Conservation (phyloP, 2,797 vertebrate species). For the Falco columbarius region DNA sequence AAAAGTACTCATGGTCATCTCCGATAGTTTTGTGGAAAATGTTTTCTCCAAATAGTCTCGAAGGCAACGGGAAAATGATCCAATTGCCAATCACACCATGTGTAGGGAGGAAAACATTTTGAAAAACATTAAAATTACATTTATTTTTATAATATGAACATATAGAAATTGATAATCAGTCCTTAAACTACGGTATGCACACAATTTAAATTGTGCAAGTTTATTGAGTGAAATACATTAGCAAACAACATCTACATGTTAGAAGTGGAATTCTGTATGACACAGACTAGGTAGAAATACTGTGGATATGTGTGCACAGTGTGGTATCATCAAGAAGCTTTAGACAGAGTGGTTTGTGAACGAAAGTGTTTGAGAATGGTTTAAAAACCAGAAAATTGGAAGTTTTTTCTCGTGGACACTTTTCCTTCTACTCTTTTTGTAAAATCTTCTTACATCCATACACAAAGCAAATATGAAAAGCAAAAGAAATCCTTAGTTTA, state of each 20-base stretch:
- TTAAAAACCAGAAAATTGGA: not conserved
- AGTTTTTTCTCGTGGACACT: not conserved
- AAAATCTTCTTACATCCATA: not conserved
- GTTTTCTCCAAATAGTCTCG: not conserved
- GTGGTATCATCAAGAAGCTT: not conserved
- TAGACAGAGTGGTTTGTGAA: not conserved
- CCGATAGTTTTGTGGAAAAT: not conserved
- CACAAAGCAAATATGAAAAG: conserved; percentile 7
- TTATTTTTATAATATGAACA: not conserved
- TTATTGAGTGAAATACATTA: not conserved
- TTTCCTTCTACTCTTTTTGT: not conserved
- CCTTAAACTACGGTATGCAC: not conserved
- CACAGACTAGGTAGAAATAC: not conserved
- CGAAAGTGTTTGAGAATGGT: not conserved
- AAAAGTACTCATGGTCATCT: not conserved
- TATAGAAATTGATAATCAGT: not conserved
- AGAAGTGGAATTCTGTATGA: not conserved
- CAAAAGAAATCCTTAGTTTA: conserved; percentile 27
- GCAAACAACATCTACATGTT: not conserved
- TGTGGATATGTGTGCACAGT: rapidly evolving
- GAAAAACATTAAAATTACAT: not conserved
- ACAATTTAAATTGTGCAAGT: not conserved
- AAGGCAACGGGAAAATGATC: not conserved
- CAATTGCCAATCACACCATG: not conserved
- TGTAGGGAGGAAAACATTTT: not conserved